Conservation (phyloP, 30 jellyfish, hydroid and myxozoan species). For the Aurelia sp. region DNA sequence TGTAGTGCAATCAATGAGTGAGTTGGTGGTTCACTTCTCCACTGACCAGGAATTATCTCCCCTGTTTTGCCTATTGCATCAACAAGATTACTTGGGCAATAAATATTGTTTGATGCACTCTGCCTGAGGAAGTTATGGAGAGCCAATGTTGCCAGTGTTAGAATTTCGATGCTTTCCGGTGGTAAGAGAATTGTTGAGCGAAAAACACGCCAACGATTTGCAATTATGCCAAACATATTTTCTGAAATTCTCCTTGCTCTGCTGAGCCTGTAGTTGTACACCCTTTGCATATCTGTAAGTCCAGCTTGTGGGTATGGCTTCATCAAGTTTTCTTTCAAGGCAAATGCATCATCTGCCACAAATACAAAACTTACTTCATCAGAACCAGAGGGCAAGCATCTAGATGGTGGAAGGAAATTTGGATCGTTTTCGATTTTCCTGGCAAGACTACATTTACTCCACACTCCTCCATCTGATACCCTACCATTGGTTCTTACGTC, state of each 20-base stretch:
- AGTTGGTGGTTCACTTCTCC: too few species aligned
- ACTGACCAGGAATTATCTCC: too few species aligned
- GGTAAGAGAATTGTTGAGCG: slow-evolving; percentile 14
- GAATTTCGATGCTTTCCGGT: slow-evolving; percentile 2
- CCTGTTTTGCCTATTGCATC: too few species aligned
- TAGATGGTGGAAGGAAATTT: too few species aligned
- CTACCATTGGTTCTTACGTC: too few species aligned
- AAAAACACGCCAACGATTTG: slow-evolving; percentile 35
- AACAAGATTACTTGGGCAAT: too few species aligned
- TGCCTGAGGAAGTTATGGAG: too few species aligned
- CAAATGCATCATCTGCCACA: slow-evolving; percentile 84
- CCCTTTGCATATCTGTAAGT: slow-evolving; percentile 55
- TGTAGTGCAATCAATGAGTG: too few species aligned
- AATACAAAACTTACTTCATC: slow-evolving; percentile 59
- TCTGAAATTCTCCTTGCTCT: slow-evolving; percentile 69
- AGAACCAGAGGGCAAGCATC: too few species aligned
- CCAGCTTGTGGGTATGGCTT: slow-evolving; percentile 76
- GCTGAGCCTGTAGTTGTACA: slow-evolving; percentile 69
- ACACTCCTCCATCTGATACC: too few species aligned
- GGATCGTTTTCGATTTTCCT: too few species aligned
- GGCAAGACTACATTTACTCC: slow-evolving; percentile 50
- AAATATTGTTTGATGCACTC: too few species aligned
- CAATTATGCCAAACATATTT: slow-evolving; percentile 67
- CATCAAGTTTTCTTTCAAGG: slow-evolving; percentile 48
- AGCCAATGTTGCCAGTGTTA: slow-evolving; percentile 21